Evolutionary conservation across 2,113 vertebrate species (phyloP), one percentile per base, ranked within the genome.

Genomic region (Gallinago jamesoni): DNA sequence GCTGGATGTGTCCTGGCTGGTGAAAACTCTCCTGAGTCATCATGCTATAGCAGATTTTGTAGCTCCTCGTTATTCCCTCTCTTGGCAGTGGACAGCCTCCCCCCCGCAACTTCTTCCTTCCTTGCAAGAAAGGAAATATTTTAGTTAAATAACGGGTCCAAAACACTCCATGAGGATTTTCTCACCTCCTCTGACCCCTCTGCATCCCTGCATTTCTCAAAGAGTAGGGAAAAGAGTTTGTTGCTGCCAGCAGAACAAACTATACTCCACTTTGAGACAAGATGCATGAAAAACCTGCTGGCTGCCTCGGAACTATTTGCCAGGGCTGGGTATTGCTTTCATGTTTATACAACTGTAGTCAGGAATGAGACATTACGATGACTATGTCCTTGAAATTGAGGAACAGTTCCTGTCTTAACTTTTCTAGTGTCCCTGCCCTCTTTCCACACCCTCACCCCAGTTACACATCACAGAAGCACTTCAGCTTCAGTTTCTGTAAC

Each of bases 21-120:
- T 68, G 64, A n/a, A 83, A 72, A 41, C 89, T 84, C 59, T 21
- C 88, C 88, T 78, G 83, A 94, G 53, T 93, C 92, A 84, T 45
- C 35, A 31, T 5, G 43, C 83, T 31, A 6, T 0, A 77, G 76
- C 60, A 91, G 35, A 52, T 53, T 68, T 33, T 39, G 79, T 23
- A 68, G 85, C 80, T 92, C 75, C 69, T 90, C 30, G 2, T 22
- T 55, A 63, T 56, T 93, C 64, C 47, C 35, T 68, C 75, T 66
- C 83, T 25, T 72, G 73, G 79, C 85, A 88, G n/a, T 23, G 56
- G 59, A 45, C 43, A 76, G 25, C 59, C 45, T 3, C 9, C 14
- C 12, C 35, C 60, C 19, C 43, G 3, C 5, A 3, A 1, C 25
- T 52, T 33, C 67, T 64, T 35, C 81, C 45, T 55, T 78, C 55